Conservation (phyloP, 2,113 vertebrate species). For the Donacobius atricapilla region DNA sequence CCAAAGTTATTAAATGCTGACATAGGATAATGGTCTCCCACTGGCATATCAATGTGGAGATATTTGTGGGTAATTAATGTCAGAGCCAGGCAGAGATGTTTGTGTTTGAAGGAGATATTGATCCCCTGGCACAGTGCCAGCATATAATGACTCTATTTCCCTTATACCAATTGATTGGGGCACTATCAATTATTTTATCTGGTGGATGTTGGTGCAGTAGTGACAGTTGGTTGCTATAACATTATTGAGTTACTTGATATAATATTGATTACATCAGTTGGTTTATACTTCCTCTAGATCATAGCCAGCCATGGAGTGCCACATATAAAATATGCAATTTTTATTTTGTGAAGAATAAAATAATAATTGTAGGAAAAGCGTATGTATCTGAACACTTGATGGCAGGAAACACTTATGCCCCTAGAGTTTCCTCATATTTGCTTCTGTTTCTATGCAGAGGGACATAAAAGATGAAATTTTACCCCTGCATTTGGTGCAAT, state of each 20-base stretch:
- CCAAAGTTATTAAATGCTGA: background rate
- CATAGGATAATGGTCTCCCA: background rate
- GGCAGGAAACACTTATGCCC: background rate
- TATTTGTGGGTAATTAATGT: slow-evolving; percentile 10
- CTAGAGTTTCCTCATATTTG: background rate
- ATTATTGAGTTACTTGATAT: background rate
- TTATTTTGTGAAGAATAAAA: background rate
- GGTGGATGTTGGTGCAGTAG: background rate
- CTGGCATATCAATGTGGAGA: background rate
- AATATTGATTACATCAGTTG: background rate
- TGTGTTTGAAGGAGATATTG: slow-evolving; percentile 5
- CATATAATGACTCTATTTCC: background rate
- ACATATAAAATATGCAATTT: background rate
- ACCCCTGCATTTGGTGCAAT: background rate
- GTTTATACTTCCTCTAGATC: background rate
- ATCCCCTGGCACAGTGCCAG: background rate
- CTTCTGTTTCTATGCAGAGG: background rate
- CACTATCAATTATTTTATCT: slow-evolving; percentile 2
- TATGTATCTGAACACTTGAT: background rate
- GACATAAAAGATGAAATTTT: background rate
- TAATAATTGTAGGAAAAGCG: background rate
- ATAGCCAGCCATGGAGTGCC: background rate
- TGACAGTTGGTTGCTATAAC: background rate
- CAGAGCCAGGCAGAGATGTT: background rate
- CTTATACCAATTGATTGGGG: background rate